Evolutionary conservation across 2,888 invertebrate genomes (phyloP).

Genomic region (Pyrocoelia pectoralis): DNA sequence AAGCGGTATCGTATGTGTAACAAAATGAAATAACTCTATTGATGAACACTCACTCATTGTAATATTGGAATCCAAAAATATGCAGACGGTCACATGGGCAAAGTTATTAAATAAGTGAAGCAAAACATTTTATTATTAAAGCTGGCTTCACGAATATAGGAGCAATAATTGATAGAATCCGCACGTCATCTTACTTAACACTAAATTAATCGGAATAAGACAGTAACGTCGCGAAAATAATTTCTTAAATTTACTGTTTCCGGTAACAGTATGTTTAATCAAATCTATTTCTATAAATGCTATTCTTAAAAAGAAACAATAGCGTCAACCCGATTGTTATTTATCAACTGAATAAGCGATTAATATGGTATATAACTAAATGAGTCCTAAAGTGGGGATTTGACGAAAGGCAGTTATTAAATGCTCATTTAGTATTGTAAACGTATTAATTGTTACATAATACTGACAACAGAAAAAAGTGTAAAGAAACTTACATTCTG

Average conservation of each 20-base stretch:
- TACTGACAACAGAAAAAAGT: neutral
- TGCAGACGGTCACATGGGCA: neutral
- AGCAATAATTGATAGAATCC: conserved; percentile 27
- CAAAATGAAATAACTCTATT: no score
- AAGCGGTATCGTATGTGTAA: no score
- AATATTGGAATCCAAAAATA: neutral
- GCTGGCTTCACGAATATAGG: conserved; percentile 18
- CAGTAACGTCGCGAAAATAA: conserved; percentile 16
- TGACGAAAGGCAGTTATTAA: neutral
- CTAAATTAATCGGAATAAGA: conserved; percentile 22
- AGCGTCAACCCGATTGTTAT: neutral
- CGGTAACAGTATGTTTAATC: conserved; percentile 11
- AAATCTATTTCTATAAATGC: conserved; percentile 3
- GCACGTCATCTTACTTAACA: conserved; percentile 24
- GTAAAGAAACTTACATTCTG: no score
- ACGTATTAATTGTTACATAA: neutral
- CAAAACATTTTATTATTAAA: conserved; percentile 6
- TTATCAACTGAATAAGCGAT: neutral
- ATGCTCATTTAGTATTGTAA: neutral
- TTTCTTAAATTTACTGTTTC: conserved; percentile 18
- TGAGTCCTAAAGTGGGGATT: neutral
- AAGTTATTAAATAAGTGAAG: neutral
- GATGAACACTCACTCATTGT: no score
- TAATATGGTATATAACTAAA: neutral
- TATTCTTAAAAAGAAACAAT: neutral